Base-by-base conservation (phyloP, 1,140 invertebrate species). In the Listronotus bonariensis region DNA sequence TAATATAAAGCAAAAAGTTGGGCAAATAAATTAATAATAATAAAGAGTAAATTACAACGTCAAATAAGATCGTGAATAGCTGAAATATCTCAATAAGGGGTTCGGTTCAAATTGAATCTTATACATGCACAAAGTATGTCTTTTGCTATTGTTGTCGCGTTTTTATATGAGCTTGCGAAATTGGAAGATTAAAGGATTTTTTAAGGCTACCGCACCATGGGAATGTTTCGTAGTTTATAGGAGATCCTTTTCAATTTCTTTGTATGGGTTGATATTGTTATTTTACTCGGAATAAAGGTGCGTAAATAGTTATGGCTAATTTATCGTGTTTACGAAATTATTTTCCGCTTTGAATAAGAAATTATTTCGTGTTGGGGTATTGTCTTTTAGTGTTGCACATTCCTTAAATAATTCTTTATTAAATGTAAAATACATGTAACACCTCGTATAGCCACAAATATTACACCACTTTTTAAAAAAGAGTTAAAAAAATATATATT, bases 1-100 rank as follows among this genome's bases (percentile, higher is more conserved):
- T 12, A 36, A 26, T 26, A 26, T 3, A 26, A 26, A 3, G 20
- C 34, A 36, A 36, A 36, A 36, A 9, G 11, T 36, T 36, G 3
- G 3, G 8, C 8, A 8, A 36, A 36, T 36, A 36, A 8, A 8
- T n/a, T n/a, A n/a, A 36, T 12, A 36, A 36, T 36, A 7, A 12
- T 36, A 36, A 36, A 36, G 8, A 36, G 38, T 55, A 42, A 55
- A 42, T 42, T 55, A 42, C 53, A 18, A 38, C 51, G 12, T 40
- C 14, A 54, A 38, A 38, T 15, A 14, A 32, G 32, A 51, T 60
- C 57, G 57, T 60, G 57, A 60, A 60, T 58, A 58, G 20, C 45
- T 58, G 45, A 49, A 58, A 58, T 60, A 60, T 60, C 57, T 60
- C 57, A 51, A 49, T 40, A 60, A 51, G 15, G 46, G 57, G 57